Evolutionary conservation across 2,797 vertebrate genomes (phyloP).

Genomic region (Okamejei kenojei): DNA sequence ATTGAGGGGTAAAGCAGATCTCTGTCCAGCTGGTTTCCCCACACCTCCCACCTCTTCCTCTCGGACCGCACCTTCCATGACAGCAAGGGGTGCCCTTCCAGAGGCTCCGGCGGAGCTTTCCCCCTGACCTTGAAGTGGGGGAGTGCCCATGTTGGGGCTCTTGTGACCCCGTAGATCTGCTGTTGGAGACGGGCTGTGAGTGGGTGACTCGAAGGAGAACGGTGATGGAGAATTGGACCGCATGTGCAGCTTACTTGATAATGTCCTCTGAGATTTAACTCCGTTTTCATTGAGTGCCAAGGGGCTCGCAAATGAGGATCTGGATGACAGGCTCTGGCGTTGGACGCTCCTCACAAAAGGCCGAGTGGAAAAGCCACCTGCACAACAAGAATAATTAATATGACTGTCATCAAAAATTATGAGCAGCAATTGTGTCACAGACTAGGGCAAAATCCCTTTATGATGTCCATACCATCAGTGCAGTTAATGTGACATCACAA

Average conservation of each 20-base stretch:
- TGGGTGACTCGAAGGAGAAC: conserved; percentile 86
- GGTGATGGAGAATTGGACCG: conserved; percentile 85
- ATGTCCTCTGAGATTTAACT: conserved; percentile 81
- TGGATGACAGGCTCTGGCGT: conserved; percentile 82
- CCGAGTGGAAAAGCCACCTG: conserved; percentile 90
- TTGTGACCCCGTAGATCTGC: conserved; percentile 76
- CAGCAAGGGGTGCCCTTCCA: conserved; percentile 77
- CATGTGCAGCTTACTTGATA: conserved; percentile 86
- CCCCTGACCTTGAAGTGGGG: conserved; percentile 77
- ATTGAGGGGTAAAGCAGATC: conserved; percentile 52
- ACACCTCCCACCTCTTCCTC: conserved; percentile 54
- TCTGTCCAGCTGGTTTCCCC: conserved; percentile 48
- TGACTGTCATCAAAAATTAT: conserved; percentile 23
- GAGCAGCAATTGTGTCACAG: not conserved
- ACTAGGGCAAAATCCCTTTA: not conserved
- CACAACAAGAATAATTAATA: conserved; percentile 44
- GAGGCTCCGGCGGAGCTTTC: conserved; percentile 75
- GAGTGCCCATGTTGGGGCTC: conserved; percentile 54
- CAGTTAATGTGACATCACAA: not conserved
- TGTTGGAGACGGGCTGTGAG: conserved; percentile 71
- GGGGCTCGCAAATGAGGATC: conserved; percentile 89
- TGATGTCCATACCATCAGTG: not conserved
- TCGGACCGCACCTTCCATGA: conserved; percentile 74
- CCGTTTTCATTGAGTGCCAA: conserved; percentile 80
- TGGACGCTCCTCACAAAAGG: conserved; percentile 95